phyloP scores from a whole-genome alignment of 1,140 invertebrate species.

The Papilio glaucus region DNA sequence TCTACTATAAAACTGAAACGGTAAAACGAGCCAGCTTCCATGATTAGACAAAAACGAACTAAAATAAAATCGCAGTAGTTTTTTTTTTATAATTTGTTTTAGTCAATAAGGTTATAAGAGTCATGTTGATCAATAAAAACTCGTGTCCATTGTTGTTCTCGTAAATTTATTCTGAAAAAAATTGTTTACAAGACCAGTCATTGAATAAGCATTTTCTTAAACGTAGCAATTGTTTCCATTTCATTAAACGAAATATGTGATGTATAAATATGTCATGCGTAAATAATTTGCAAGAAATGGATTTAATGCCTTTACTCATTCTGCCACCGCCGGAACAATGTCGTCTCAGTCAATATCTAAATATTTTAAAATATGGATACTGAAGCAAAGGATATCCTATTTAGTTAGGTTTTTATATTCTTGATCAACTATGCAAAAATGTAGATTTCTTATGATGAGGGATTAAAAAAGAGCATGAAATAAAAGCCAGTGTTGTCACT shows the following conservation, averaged over 20 bases:
- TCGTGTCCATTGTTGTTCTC: background rate
- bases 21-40: constrained; percentile 1
- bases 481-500: background rate
- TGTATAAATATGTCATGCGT: constrained; percentile 15
- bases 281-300: background rate
- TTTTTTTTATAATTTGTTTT: background rate
- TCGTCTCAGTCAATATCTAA: no score
- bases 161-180: constrained; percentile 16
- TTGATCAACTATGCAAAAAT: no score
- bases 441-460: no score
- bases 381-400: no score
- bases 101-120: background rate
- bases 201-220: constrained; percentile 11
- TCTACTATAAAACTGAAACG: constrained; percentile 4
- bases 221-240: background rate
- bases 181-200: background rate
- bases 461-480: no score
- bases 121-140: constrained; percentile 19
- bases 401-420: no score
- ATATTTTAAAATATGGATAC: no score
- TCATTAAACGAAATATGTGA: background rate
- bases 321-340: background rate
- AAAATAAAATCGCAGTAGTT: background rate
- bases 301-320: background rate
- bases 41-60: background rate